Percentiles rank a stretch among this genome's conserved stretches.
These are phyloP conservation scores for Drosophila lowei DNA, from an alignment of 1,140 invertebrate genomes.

Conservation along the genomic window DNA sequence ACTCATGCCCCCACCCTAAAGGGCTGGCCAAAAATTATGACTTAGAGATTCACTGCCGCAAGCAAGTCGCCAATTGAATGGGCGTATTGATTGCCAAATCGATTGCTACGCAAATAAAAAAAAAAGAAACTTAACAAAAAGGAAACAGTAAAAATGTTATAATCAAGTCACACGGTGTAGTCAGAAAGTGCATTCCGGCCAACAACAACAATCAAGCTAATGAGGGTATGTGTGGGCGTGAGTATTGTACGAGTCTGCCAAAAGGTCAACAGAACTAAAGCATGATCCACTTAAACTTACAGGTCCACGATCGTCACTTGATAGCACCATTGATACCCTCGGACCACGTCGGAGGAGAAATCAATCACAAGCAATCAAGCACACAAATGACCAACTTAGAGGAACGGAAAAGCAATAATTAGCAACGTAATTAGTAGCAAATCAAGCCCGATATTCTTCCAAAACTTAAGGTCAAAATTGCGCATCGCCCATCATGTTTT, in stretches of 20 bases:
- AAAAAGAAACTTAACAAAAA: slow-evolving; percentile 10
- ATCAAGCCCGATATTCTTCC: slow-evolving; percentile 14
- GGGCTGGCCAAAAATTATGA: slow-evolving; percentile 8
- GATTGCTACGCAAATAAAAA: slow-evolving; percentile 41
- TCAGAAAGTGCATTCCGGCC: no score
- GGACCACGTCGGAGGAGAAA: not conserved
- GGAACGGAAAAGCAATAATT: slow-evolving; percentile 68
- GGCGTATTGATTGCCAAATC: slow-evolving; percentile 26
- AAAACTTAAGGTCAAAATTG: not conserved
- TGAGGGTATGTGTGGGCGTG: slow-evolving; percentile 19
- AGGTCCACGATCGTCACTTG: slow-evolving; percentile 21
- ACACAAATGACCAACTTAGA: slow-evolving; percentile 15
- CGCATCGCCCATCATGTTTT: slow-evolving; percentile 83
- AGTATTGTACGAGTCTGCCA: slow-evolving; percentile 21
- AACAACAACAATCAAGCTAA: not conserved
- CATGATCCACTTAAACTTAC: slow-evolving; percentile 1
- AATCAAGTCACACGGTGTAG: not conserved
- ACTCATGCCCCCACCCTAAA: not conserved
- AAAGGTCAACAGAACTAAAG: slow-evolving; percentile 33
- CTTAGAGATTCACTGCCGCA: slow-evolving; percentile 40
- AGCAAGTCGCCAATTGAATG: not conserved
- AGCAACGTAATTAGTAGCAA: slow-evolving; percentile 26
- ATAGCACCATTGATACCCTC: not conserved
- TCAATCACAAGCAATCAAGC: slow-evolving; percentile 3
- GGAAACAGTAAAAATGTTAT: slow-evolving; percentile 1